Evolutionary conservation across 1,140 invertebrate species (phyloP).

Genomic region (Megathymus violae): DNA sequence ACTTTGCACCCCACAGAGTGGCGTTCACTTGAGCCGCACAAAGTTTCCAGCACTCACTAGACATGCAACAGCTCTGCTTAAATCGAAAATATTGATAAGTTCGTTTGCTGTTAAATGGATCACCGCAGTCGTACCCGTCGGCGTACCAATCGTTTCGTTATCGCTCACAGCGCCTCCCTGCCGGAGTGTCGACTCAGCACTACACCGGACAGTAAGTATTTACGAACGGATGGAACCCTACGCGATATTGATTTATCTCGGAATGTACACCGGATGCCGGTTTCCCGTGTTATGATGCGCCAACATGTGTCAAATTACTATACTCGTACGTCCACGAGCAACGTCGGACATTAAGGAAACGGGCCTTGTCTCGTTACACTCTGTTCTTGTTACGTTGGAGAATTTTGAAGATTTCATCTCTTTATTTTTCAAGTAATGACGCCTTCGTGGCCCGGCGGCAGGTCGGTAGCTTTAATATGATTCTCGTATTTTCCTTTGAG

Average conservation of each 20-base stretch:
- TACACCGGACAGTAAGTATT: no score
- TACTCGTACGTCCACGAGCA: conserved; percentile 17
- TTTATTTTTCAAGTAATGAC: conserved; percentile 23
- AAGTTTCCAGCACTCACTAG: no score
- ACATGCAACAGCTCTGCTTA: no score
- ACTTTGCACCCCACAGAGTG: no score
- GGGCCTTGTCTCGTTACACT: conserved; percentile 26
- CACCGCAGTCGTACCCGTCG: no score
- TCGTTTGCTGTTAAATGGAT: no score
- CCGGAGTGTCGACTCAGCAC: no score
- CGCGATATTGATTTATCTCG: not conserved
- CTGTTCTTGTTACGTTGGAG: conserved; percentile 27
- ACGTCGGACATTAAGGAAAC: conserved; percentile 18
- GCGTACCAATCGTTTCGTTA: no score
- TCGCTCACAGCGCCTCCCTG: no score
- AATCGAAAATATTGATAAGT: no score
- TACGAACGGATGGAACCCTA: not conserved
- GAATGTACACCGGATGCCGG: not conserved
- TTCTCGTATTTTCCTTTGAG: conserved; percentile 3
- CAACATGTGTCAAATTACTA: conserved; percentile 25
- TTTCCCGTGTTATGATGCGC: conserved; percentile 15
- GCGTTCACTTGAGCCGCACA: no score
- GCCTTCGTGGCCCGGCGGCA: no score
- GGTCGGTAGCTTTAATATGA: conserved; percentile 15
- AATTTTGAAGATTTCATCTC: conserved; percentile 30